These are phyloP conservation scores for Drosophila truncata DNA, from an alignment of 1,140 invertebrate species.

Conservation along the genomic window DNA sequence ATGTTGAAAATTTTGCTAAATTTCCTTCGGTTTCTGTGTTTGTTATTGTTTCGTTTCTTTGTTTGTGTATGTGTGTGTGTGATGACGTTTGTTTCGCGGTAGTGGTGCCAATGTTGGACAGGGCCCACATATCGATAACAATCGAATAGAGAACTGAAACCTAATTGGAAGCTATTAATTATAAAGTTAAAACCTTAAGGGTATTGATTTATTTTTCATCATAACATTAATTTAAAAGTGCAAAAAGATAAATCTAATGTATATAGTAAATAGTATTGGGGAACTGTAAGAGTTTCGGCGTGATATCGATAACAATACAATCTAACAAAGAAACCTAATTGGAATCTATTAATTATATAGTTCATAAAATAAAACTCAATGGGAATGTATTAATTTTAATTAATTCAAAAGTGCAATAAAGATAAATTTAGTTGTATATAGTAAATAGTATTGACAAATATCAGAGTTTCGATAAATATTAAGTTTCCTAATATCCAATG, in stretches of 20 bases:
- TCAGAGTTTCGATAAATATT: neutral
- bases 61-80: neutral
- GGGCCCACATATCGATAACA: neutral
- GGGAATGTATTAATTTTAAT: neutral
- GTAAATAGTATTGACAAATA: neutral
- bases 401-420: no score
- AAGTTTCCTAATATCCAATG: neutral
- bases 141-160: neutral
- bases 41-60: slow-evolving; percentile 35
- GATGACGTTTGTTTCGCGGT: slow-evolving; percentile 7
- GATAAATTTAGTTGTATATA: neutral
- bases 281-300: no score
- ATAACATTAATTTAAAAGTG: no score
- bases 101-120: neutral
- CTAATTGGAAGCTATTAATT: neutral
- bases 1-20: neutral
- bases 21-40: slow-evolving; percentile 13
- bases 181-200: no score
- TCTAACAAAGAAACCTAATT: neutral
- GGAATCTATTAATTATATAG: neutral
- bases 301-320: neutral
- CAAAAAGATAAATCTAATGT: no score
- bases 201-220: no score
- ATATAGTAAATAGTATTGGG: no score
- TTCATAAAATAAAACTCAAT: neutral